phyloP scores from a whole-genome alignment of 2,113 vertebrate species.

The Penelope pileata region DNA sequence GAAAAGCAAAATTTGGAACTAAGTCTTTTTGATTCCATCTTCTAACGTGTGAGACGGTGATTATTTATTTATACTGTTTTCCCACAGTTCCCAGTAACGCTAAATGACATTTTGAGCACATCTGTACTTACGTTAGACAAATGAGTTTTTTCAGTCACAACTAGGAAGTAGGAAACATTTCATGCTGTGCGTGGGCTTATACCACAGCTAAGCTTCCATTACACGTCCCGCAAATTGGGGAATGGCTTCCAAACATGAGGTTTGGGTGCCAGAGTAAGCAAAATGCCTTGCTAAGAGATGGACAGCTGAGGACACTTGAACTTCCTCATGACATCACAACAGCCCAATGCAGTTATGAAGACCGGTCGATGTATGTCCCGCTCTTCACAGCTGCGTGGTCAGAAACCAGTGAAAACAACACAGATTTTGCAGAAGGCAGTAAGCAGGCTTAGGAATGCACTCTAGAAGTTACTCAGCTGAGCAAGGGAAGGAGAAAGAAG shows the following conservation, averaged over 20 bases:
- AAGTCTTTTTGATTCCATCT: neutral
- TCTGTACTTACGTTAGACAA: conserved; percentile 3
- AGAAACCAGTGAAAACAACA: neutral
- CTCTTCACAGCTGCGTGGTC: neutral
- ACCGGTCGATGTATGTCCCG: neutral
- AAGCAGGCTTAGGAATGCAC: neutral
- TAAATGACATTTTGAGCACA: conserved; percentile 59
- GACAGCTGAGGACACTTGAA: neutral
- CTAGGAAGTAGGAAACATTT: neutral
- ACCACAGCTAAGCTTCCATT: neutral
- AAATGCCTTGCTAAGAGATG: neutral
- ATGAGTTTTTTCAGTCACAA: neutral
- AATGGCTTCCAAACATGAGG: neutral
- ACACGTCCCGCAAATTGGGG: neutral
- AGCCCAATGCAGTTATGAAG: neutral
- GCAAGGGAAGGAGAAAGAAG: neutral
- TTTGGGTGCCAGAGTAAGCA: neutral
- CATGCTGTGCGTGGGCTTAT: neutral
- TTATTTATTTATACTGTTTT: conserved; percentile 52
- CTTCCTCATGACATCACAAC: accelerated
- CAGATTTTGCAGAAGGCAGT: neutral
- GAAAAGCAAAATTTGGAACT: conserved; percentile 8
- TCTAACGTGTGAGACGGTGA: neutral
- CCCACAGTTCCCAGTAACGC: neutral
- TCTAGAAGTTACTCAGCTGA: neutral